phyloP scores from a whole-genome alignment of 1,140 invertebrate genomes.

The Cyclina sinensis region DNA sequence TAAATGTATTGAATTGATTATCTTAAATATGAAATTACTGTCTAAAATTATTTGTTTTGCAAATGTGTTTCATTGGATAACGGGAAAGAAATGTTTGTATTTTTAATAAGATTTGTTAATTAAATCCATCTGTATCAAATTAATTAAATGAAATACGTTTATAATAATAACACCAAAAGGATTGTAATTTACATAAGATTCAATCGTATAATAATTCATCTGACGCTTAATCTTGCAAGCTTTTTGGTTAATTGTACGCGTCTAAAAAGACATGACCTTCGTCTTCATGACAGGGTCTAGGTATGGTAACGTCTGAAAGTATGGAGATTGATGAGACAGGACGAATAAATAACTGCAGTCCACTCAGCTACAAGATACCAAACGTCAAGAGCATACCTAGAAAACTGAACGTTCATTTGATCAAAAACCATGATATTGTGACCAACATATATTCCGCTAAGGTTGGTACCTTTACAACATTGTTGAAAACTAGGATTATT shows the following conservation, averaged over 20 bases:
- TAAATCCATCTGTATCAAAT: too few relatives aligned
- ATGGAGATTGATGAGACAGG: slow-evolving; percentile 94
- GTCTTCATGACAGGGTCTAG: slow-evolving; percentile 90
- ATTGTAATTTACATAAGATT: too few relatives aligned
- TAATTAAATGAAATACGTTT: too few relatives aligned
- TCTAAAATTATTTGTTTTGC: too few relatives aligned
- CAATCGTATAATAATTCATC: not conserved
- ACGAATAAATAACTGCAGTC: slow-evolving; percentile 93
- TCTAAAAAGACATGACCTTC: not conserved
- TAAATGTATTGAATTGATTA: too few relatives aligned
- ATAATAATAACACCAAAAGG: too few relatives aligned
- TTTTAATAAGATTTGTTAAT: too few relatives aligned
- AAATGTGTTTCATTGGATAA: too few relatives aligned
- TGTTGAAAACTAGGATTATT: too few relatives aligned
- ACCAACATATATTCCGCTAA: slow-evolving; percentile 97
- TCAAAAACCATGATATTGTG: slow-evolving; percentile 95
- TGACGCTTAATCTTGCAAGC: not conserved
- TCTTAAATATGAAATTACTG: too few relatives aligned
- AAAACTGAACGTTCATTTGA: slow-evolving; percentile 96
- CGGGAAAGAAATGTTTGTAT: too few relatives aligned
- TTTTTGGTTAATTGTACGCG: not conserved
- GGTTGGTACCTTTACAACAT: too few relatives aligned
- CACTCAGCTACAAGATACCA: slow-evolving; percentile 97
- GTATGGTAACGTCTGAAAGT: slow-evolving; percentile 96
- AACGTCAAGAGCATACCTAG: slow-evolving; percentile 94